Percentiles rank a stretch among this genome's conserved stretches.
Evolutionary conservation across 2,113 vertebrate genomes (phyloP).

Genomic region (Stomatorhinus ivindoensis): DNA sequence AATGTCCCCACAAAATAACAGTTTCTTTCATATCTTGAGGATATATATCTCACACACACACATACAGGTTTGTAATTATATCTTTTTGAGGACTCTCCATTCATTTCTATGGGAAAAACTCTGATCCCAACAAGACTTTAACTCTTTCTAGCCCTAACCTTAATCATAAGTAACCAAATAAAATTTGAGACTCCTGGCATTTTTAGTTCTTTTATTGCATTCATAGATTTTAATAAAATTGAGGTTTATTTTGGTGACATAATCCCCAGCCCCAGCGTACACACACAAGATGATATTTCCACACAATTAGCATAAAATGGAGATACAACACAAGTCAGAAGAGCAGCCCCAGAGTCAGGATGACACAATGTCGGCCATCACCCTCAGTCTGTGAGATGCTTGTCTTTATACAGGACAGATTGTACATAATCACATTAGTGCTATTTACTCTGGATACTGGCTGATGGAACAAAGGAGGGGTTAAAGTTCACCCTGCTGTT

Average conservation of each 20-base stretch:
- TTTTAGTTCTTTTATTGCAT: no score
- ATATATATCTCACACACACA: no score
- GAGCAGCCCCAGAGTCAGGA: background rate
- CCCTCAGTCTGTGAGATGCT: background rate
- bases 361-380: background rate
- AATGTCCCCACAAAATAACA: background rate
- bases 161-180: no score
- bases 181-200: no score
- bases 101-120: no score
- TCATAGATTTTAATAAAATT: background rate
- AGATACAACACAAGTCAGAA: background rate
- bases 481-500: background rate
- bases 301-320: background rate
- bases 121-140: no score
- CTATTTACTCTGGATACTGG: background rate
- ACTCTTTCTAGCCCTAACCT: background rate
- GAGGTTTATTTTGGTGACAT: background rate
- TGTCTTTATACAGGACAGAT: background rate
- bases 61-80: background rate
- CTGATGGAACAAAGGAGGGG: background rate
- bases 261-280: background rate
- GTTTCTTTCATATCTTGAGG: no score
- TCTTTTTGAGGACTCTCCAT: no score
- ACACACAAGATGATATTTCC: background rate
- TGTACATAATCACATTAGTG: background rate